Conservation (phyloP, 2,113 vertebrate species). For the Smithornis capensis region DNA sequence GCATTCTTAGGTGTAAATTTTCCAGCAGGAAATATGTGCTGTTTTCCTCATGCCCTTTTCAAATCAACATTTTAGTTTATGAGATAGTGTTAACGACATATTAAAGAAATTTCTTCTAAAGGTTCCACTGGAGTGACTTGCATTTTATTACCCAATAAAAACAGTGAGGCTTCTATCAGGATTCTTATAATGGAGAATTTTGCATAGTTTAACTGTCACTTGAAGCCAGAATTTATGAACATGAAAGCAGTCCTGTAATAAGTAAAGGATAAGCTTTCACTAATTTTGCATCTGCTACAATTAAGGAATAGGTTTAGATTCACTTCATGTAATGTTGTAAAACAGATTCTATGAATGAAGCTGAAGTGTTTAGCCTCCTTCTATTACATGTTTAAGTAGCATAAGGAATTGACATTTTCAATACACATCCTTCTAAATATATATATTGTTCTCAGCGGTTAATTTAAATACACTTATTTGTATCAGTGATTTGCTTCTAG, state of each 20-base stretch:
- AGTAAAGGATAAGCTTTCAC: slow-evolving; percentile 40
- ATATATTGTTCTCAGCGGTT: background rate
- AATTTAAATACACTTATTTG: background rate
- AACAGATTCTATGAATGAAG: background rate
- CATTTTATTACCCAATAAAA: slow-evolving; percentile 49
- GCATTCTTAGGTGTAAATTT: background rate
- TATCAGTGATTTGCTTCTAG: background rate
- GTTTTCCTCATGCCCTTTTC: background rate
- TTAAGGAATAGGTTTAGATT: slow-evolving; percentile 35
- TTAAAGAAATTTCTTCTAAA: slow-evolving; percentile 19
- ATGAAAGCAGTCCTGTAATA: slow-evolving; percentile 18
- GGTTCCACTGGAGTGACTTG: slow-evolving; percentile 31
- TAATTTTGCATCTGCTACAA: slow-evolving; percentile 56
- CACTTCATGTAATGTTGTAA: background rate
- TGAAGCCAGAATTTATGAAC: slow-evolving; percentile 32
- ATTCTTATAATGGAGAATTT: background rate
- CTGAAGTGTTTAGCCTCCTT: background rate
- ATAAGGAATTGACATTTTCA: background rate
- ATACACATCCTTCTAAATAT: background rate
- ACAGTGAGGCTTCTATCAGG: slow-evolving; percentile 17
- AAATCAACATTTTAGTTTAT: slow-evolving; percentile 42
- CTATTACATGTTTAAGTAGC: slow-evolving; percentile 17
- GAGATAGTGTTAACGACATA: slow-evolving; percentile 46
- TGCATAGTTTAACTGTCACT: slow-evolving; percentile 40
- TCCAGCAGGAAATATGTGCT: background rate